A percentile compares a stretch with the other conserved stretches of the same genome.
Conservation (phyloP, 2,797 vertebrate genomes). For the Helostoma temminkii region DNA sequence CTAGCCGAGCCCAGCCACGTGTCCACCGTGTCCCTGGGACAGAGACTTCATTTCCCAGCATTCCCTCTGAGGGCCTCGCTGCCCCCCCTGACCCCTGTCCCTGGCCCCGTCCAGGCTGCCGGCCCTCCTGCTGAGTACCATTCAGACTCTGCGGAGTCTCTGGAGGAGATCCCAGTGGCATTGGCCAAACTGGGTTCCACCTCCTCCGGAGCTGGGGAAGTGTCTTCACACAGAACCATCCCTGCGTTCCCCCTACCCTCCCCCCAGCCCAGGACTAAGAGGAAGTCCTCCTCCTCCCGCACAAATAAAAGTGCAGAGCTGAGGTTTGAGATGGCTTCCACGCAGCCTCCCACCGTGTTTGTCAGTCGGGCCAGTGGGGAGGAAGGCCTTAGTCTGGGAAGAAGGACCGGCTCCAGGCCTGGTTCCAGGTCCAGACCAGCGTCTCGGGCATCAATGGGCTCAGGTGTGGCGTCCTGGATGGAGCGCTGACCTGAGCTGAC, state of each 20-base stretch:
- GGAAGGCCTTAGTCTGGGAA: slow-evolving; percentile 12
- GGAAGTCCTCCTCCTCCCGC: slow-evolving; percentile 65
- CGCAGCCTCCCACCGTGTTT: slow-evolving; percentile 82
- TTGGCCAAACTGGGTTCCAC: slow-evolving; percentile 88
- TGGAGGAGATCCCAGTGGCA: slow-evolving; percentile 93
- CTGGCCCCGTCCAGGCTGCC: slow-evolving; percentile 76
- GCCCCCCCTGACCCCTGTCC: slow-evolving; percentile 65
- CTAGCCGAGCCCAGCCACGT: slow-evolving; percentile 77
- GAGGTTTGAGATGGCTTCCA: slow-evolving; percentile 81
- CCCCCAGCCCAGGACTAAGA: slow-evolving; percentile 78
- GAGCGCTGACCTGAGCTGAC: slow-evolving; percentile 36
- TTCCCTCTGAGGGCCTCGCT: slow-evolving; percentile 79
- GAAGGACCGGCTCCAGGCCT: slow-evolving; percentile 40
- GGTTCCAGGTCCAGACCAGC: slow-evolving; percentile 39
- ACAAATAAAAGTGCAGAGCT: slow-evolving; percentile 50
- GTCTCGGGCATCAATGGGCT: slow-evolving; percentile 39
- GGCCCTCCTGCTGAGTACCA: slow-evolving; percentile 88
- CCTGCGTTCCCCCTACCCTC: slow-evolving; percentile 54
- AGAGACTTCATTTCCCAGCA: slow-evolving; percentile 80
- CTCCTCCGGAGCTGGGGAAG: slow-evolving; percentile 35
- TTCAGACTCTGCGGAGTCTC: slow-evolving; percentile 90
- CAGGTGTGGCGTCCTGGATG: slow-evolving; percentile 32
- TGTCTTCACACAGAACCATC: neutral
- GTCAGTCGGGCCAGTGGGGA: slow-evolving; percentile 88
- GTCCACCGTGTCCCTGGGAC: slow-evolving; percentile 78